Evolutionary conservation across 2,797 vertebrate genomes (phyloP).

Genomic region (Paguma larvata): DNA sequence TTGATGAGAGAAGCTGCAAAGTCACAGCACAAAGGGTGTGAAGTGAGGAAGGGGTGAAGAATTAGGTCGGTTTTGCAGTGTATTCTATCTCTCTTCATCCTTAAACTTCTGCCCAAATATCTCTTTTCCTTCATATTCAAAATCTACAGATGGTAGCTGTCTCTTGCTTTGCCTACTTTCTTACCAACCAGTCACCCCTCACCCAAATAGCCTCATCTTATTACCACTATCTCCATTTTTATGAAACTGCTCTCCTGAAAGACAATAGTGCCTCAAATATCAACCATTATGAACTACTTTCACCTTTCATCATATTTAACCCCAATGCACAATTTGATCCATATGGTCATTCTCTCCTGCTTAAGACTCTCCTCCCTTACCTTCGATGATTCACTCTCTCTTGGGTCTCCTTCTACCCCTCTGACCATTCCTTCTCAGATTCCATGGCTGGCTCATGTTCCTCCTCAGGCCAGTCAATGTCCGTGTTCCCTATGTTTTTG

Average conservation of each 20-base stretch:
- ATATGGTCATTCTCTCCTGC: background rate
- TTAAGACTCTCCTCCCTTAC: background rate
- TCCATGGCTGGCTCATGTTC: background rate
- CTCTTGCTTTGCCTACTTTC: background rate
- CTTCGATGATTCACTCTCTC: background rate
- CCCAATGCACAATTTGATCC: background rate
- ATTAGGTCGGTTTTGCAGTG: background rate
- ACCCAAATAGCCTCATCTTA: background rate
- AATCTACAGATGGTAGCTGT: background rate
- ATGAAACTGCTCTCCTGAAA: background rate
- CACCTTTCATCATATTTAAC: background rate
- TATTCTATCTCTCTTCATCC: background rate
- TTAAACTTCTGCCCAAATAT: background rate
- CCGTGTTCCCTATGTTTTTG: background rate
- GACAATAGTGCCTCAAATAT: background rate
- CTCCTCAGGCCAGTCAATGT: background rate
- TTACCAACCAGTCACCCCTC: background rate
- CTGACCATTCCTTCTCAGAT: background rate
- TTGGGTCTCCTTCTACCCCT: background rate
- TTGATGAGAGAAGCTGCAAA: background rate
- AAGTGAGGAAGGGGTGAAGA: background rate
- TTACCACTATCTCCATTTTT: background rate
- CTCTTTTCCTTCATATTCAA: background rate
- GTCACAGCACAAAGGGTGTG: background rate
- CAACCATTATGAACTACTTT: background rate